Evolutionary conservation across 2,797 vertebrate genomes (phyloP).

Genomic region (Dipus sagitta): DNA sequence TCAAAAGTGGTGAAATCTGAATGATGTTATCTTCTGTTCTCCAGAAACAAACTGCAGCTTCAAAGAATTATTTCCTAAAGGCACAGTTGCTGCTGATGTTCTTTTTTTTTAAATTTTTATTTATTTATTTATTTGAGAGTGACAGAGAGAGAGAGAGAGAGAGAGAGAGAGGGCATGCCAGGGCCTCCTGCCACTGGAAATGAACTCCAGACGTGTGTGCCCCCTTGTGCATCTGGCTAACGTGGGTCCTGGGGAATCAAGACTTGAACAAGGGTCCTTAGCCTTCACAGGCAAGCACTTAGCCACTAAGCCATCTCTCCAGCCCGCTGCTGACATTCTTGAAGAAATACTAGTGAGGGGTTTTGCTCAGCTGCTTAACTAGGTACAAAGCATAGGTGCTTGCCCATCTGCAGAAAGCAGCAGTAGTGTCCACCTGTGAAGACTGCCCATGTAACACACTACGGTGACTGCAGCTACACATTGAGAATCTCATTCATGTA

Average conservation of each 20-base stretch:
- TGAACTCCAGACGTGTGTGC: no score
- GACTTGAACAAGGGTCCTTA: no score
- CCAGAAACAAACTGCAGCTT: conserved; percentile 8
- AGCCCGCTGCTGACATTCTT: background rate
- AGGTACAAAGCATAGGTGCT: background rate
- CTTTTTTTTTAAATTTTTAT: no score
- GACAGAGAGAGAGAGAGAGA: no score
- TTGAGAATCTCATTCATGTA: background rate
- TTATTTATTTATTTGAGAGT: no score
- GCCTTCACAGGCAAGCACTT: no score
- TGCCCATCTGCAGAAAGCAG: background rate
- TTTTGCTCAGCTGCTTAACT: background rate
- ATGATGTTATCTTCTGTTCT: background rate
- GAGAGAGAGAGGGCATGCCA: no score
- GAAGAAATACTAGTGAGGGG: background rate
- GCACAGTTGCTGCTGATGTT: conserved; percentile 13
- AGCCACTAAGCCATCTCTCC: no score
- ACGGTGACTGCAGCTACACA: no score
- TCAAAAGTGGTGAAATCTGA: conserved; percentile 46
- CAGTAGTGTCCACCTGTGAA: background rate
- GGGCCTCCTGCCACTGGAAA: no score
- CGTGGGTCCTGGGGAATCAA: no score
- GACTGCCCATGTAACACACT: background rate
- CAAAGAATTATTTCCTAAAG: conserved; percentile 47
- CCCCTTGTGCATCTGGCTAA: no score